Evolutionary conservation across 2,797 vertebrate genomes (phyloP).

Genomic region (Enteromius treurensis): DNA sequence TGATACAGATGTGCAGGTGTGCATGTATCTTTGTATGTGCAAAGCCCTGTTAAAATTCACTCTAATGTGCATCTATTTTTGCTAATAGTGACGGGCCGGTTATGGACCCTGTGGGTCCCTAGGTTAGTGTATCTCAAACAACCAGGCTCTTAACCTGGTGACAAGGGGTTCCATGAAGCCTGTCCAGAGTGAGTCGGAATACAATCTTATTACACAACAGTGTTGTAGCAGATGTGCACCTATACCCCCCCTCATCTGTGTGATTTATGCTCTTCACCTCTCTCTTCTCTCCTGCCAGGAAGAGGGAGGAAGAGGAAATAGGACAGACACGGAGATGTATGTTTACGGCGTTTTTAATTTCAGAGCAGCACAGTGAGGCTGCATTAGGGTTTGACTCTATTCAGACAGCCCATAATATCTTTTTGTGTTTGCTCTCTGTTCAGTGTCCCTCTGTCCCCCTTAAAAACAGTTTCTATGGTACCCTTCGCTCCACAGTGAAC

Average conservation of each 20-base stretch:
- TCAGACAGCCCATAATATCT: slow-evolving; percentile 50
- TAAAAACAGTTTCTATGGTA: slow-evolving; percentile 61
- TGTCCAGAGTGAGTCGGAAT: slow-evolving; percentile 33
- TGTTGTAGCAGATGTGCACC: slow-evolving; percentile 68
- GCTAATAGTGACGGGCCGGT: slow-evolving; percentile 65
- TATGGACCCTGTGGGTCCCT: slow-evolving; percentile 34
- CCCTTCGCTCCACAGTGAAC: slow-evolving; percentile 53
- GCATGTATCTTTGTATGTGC: background rate
- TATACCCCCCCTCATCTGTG: slow-evolving; percentile 35
- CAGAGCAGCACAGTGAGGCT: slow-evolving; percentile 35
- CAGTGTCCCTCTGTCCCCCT: slow-evolving; percentile 51
- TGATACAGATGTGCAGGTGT: slow-evolving; percentile 39
- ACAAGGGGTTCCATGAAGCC: slow-evolving; percentile 51
- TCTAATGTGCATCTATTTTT: slow-evolving; percentile 74
- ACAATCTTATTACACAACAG: slow-evolving; percentile 53
- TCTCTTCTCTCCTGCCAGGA: slow-evolving; percentile 40
- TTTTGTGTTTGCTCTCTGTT: slow-evolving; percentile 57
- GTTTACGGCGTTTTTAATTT: slow-evolving; percentile 48
- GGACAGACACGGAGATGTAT: slow-evolving; percentile 27
- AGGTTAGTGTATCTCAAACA: slow-evolving; percentile 73
- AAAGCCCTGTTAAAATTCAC: slow-evolving; percentile 80
- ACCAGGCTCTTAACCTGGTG: slow-evolving; percentile 77
- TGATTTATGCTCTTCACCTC: slow-evolving; percentile 60
- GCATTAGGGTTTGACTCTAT: slow-evolving; percentile 44
- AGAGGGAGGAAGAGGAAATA: slow-evolving; percentile 10